Percentiles rank a stretch among this genome's conserved stretches.
phyloP scores from a whole-genome alignment of 1,140 invertebrate genomes.

The Hestina assimilis region DNA sequence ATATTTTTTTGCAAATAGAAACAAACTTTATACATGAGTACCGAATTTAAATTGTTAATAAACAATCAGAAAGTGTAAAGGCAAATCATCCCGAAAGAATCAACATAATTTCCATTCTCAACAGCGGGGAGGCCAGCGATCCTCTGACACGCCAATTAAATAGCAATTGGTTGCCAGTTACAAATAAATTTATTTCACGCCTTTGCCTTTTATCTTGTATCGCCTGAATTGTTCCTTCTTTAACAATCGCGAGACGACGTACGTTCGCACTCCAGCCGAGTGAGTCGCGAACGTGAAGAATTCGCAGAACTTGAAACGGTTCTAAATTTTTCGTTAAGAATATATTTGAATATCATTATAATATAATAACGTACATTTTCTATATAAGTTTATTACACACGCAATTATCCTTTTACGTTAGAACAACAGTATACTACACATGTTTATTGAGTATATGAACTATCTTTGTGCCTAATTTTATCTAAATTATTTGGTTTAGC shows the following conservation, averaged over 20 bases:
- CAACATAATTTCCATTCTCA: constrained; percentile 43
- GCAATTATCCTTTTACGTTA: too few species aligned
- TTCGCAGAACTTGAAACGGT: constrained; percentile 9
- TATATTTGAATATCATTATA: not conserved
- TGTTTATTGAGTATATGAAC: too few species aligned
- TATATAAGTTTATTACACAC: too few species aligned
- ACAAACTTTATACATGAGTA: too few species aligned
- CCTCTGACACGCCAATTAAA: constrained; percentile 64
- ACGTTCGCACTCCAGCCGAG: constrained; percentile 45
- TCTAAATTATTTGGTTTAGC: too few species aligned
- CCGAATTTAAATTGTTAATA: too few species aligned
- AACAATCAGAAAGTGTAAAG: constrained; percentile 25
- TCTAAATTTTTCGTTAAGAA: constrained; percentile 9
- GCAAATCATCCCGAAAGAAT: constrained; percentile 36
- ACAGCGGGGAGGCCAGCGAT: constrained; percentile 36
- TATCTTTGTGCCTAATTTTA: too few species aligned
- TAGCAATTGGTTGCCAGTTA: constrained; percentile 58
- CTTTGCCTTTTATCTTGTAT: constrained; percentile 69
- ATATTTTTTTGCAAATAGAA: too few species aligned
- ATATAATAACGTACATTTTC: not conserved
- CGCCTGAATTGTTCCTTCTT: constrained; percentile 65
- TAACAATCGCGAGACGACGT: constrained; percentile 58
- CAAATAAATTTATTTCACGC: constrained; percentile 71
- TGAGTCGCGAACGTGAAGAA: constrained; percentile 25
- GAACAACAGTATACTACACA: too few species aligned